These are phyloP conservation scores for Hydriomena furcata DNA, from an alignment of 2,888 invertebrate species.

Conservation along the genomic window DNA sequence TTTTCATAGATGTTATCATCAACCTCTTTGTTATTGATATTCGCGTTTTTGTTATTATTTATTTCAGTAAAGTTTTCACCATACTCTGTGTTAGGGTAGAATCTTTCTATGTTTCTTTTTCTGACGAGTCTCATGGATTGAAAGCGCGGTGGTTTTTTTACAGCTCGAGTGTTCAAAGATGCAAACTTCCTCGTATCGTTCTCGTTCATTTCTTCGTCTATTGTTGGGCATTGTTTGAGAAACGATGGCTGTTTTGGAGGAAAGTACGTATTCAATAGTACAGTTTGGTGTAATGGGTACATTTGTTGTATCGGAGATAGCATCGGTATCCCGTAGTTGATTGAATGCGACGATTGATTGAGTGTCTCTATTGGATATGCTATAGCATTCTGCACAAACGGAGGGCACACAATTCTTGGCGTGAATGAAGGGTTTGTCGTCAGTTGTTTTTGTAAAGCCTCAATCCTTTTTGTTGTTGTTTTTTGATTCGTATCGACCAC, in stretches of 20 bases:
- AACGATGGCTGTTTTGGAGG: constrained; percentile 72
- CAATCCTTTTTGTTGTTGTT: constrained; percentile 61
- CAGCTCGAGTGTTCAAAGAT: constrained; percentile 69
- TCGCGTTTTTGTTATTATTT: constrained; percentile 67
- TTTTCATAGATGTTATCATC: constrained; percentile 72
- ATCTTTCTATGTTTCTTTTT: constrained; percentile 76
- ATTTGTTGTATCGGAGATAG: constrained; percentile 74
- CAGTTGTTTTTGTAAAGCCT: constrained; percentile 72
- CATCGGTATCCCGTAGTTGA: constrained; percentile 64
- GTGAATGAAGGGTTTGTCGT: constrained; percentile 78
- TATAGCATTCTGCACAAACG: constrained; percentile 68
- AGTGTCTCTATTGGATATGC: constrained; percentile 54
- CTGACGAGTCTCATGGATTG: constrained; percentile 76
- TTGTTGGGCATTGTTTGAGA: constrained; percentile 70
- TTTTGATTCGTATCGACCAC: constrained; percentile 74
- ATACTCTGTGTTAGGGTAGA: constrained; percentile 78
- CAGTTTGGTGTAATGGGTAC: constrained; percentile 74
- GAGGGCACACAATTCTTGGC: constrained; percentile 75
- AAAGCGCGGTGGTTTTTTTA: constrained; percentile 65
- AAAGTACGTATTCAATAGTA: constrained; percentile 69
- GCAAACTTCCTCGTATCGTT: constrained; percentile 68
- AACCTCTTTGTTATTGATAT: constrained; percentile 49
- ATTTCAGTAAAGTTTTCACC: constrained; percentile 77
- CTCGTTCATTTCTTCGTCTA: constrained; percentile 65
- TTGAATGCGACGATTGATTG: constrained; percentile 50